Evolutionary conservation across 1,140 invertebrate genomes (phyloP).

Genomic region (Lepidurus arcticus): DNA sequence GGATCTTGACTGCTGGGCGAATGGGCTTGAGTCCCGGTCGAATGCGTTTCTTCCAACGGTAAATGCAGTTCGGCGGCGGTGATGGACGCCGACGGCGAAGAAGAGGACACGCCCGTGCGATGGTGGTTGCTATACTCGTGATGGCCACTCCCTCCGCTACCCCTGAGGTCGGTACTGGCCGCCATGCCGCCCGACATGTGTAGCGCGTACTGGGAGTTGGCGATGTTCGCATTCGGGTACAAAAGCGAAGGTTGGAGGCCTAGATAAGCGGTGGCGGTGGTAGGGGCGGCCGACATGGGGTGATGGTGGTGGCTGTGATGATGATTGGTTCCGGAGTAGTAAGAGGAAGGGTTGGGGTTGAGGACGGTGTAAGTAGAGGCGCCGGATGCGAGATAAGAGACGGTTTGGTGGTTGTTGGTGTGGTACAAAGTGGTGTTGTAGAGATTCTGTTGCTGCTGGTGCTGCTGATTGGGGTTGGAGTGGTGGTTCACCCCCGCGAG

Average conservation of each 20-base stretch:
- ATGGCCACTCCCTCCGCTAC: neutral
- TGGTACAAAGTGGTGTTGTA: neutral
- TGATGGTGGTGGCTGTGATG: neutral
- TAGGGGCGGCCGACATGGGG: neutral
- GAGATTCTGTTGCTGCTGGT: neutral
- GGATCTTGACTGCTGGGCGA: conserved; percentile 1
- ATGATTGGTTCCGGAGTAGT: neutral
- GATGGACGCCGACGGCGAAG: neutral
- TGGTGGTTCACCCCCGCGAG: neutral
- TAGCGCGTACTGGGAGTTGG: neutral
- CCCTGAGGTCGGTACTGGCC: neutral
- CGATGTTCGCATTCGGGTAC: neutral
- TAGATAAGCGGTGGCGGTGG: neutral
- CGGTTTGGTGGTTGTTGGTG: neutral
- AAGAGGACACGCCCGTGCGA: neutral
- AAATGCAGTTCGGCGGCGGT: neutral
- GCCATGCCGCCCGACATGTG: neutral
- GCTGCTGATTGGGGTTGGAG: neutral
- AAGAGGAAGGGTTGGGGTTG: neutral
- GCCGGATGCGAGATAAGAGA: neutral
- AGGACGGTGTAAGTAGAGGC: neutral
- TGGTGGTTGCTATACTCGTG: conserved; percentile 1
- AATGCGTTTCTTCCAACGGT: conserved; percentile 14
- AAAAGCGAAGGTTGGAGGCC: neutral
- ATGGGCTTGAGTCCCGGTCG: neutral